These are phyloP conservation scores for Furcifer pardalis DNA, from an alignment of 2,797 vertebrate genomes.

Conservation along the genomic window DNA sequence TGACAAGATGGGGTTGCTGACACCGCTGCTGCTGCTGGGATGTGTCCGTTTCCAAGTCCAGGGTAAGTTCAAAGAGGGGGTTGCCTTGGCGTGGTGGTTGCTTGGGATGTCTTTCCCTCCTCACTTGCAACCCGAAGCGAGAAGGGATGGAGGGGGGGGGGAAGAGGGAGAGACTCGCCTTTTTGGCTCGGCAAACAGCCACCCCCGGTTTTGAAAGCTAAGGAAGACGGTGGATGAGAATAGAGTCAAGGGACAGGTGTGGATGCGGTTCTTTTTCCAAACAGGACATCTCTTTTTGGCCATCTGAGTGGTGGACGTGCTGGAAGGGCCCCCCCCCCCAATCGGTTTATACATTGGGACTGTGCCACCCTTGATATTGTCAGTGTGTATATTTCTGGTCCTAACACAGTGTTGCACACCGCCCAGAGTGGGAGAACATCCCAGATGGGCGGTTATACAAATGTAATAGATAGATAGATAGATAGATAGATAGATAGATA, in stretches of 20 bases:
- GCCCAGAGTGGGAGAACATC: too few relatives aligned
- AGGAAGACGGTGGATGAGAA: background rate
- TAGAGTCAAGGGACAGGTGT: background rate
- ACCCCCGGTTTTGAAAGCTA: constrained; percentile 42
- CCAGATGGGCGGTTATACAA: too few relatives aligned
- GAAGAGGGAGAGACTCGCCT: constrained; percentile 48
- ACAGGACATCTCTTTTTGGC: constrained; percentile 31
- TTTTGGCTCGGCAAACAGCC: constrained; percentile 38
- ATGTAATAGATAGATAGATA: too few relatives aligned
- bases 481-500: too few relatives aligned
- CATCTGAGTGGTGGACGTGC: constrained; percentile 42
- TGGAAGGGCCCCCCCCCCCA: too few relatives aligned
- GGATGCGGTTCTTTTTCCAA: constrained; percentile 28
- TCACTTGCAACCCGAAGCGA: constrained; percentile 32
- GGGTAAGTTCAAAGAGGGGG: constrained; percentile 84
- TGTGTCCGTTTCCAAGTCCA: constrained; percentile 88
- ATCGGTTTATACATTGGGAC: too few relatives aligned
- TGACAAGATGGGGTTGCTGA: constrained; percentile 95
- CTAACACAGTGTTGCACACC: too few relatives aligned
- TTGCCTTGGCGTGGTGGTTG: constrained; percentile 27
- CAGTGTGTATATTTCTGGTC: too few relatives aligned
- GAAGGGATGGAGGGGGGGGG: too few relatives aligned
- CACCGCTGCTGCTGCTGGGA: constrained; percentile 90
- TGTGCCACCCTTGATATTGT: too few relatives aligned
- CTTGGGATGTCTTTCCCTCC: constrained; percentile 41